phyloP scores from a whole-genome alignment of 2,888 invertebrate genomes.

The Mimachlamys varia region DNA sequence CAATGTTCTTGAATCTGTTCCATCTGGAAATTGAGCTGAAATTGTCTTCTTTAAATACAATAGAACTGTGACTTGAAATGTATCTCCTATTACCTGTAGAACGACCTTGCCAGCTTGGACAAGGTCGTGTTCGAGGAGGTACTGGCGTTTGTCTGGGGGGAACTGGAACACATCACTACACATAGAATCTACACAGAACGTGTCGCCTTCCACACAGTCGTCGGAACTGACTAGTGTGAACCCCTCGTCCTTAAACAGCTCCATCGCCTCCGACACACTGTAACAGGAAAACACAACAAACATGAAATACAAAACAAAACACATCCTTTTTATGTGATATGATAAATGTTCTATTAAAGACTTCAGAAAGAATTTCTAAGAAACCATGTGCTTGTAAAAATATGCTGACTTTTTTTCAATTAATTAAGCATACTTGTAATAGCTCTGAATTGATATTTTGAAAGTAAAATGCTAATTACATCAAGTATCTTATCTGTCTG shows the following conservation, averaged over 20 bases:
- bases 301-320: not conserved
- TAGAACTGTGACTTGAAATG: not conserved
- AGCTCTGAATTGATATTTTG: no score
- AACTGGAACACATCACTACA: constrained; percentile 77
- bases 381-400: no score
- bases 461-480: no score
- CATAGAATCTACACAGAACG: constrained; percentile 72
- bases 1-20: no score
- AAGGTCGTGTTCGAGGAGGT: constrained; percentile 68
- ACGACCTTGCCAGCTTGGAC: constrained; percentile 72
- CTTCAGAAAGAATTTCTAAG: no score
- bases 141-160: constrained; percentile 68
- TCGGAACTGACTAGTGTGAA: constrained; percentile 64
- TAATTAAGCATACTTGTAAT: no score
- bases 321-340: no score
- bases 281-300: not conserved
- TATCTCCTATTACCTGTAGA: constrained; percentile 72
- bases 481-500: no score
- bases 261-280: constrained; percentile 69
- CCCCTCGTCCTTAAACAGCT: constrained; percentile 68
- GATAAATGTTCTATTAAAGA: no score
- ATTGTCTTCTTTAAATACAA: not conserved
- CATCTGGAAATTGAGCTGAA: no score
- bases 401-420: no score
- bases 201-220: constrained; percentile 61